phyloP scores from a whole-genome alignment of 2,113 vertebrate species.

The Mormyrus lacerda region DNA sequence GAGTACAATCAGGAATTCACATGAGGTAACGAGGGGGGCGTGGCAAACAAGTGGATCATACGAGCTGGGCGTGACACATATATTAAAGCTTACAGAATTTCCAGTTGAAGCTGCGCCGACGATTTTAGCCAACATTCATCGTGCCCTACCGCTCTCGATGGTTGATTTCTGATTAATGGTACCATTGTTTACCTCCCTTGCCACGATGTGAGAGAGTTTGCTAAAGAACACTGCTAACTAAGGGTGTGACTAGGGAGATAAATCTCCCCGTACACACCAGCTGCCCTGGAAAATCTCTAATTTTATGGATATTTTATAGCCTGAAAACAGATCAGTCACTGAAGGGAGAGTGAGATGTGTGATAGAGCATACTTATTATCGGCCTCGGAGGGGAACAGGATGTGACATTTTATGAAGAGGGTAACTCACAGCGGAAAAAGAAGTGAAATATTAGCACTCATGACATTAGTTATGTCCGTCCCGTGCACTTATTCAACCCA shows the following conservation, averaged over 20 bases:
- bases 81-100: background rate
- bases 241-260: background rate
- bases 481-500: background rate
- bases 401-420: background rate
- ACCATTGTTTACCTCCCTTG: background rate
- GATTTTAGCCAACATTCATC: background rate
- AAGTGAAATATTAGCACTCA: background rate
- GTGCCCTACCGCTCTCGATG: background rate
- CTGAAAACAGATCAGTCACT: background rate
- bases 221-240: background rate
- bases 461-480: background rate
- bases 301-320: conserved; percentile 2
- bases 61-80: too few relatives aligned
- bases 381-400: background rate
- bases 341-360: background rate
- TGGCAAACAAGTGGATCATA: too few relatives aligned
- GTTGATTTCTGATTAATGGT: background rate
- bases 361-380: background rate
- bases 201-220: background rate
- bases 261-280: background rate
- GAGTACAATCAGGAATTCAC: too few relatives aligned
- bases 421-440: background rate
- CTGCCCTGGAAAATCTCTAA: background rate
- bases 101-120: background rate
- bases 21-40: too few relatives aligned